These are phyloP conservation scores for Ivindomyrus marchei DNA, from an alignment of 2,113 vertebrate genomes.

Conservation along the genomic window DNA sequence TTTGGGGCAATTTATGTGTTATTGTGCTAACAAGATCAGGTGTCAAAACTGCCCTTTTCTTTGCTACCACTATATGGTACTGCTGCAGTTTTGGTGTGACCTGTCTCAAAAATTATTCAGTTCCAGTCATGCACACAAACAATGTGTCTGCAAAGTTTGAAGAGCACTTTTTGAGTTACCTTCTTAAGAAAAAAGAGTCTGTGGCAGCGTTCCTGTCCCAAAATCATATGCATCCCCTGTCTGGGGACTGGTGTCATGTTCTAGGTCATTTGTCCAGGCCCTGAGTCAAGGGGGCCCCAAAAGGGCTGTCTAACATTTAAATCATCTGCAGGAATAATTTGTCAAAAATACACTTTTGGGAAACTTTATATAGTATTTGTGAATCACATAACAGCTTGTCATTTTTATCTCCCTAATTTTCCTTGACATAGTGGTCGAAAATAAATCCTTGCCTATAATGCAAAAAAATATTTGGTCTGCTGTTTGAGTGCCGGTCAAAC, in stretches of 20 bases:
- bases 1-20: neutral
- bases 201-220: neutral
- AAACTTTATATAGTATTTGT: neutral
- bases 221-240: neutral
- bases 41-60: neutral
- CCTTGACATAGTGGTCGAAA: neutral
- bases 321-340: neutral
- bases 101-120: neutral
- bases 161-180: neutral
- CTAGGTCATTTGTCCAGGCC: too few species aligned
- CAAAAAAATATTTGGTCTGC: neutral
- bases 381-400: neutral
- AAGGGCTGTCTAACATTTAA: neutral
- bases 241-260: neutral
- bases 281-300: neutral
- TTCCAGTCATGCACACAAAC: neutral
- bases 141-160: neutral
- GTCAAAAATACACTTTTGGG: neutral
- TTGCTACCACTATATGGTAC: neutral
- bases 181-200: neutral
- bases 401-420: neutral
- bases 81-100: neutral
- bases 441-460: neutral
- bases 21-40: neutral
- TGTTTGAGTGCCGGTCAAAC: neutral